Evolutionary conservation across 92 coral and sea anemone species (phyloP), one percentile per base, ranked within the genome.

Genomic region (Meandrina meandrites): DNA sequence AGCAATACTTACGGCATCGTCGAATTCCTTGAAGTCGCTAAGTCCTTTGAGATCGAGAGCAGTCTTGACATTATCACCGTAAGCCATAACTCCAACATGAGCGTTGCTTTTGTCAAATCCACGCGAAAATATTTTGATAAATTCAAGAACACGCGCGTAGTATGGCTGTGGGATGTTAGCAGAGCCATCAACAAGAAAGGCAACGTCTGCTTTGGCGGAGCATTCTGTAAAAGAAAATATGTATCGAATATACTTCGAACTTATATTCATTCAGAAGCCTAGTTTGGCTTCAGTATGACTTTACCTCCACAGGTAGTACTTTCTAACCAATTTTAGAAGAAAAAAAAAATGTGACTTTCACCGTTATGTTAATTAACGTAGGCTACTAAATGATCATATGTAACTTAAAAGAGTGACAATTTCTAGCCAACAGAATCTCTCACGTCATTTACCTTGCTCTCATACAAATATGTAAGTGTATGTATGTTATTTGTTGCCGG

Each of bases 121-220:
- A 18, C 98, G 91, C n/a, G 98, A 87, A 15, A 96, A 88, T 28
- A 93, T 95, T 86, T 94, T 90, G 70, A 96, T 86, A 37, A 94
- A 93, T 71, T 94, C 96, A 27, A 96, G 88, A 31, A 93, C 94
- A 18, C 92, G 96, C 50, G 91, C 87, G 75, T 94, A 96, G 84
- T 96, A 96, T 1, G 91, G 86, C 67, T 88, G 92, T 4, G 98
- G 96, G 37, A 95, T 95, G 51, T 89, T 94, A 5, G 95, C 82
- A 15, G 98, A 94, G 66, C 98, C 94, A 71, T 96, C 98, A 37
- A 96, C 95, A 24, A 96, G 89, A 86, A 96, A 96, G 24, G 90
- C 98, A 17, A 96, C 47, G 84, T 96, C 98, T 42, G 98, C 98
- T 53, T 91, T 94, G 24, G 94, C 98, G 77, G 81, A 81, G 34